Base-by-base conservation (phyloP, 2,888 invertebrate genomes). In the Tenthredo livida region DNA sequence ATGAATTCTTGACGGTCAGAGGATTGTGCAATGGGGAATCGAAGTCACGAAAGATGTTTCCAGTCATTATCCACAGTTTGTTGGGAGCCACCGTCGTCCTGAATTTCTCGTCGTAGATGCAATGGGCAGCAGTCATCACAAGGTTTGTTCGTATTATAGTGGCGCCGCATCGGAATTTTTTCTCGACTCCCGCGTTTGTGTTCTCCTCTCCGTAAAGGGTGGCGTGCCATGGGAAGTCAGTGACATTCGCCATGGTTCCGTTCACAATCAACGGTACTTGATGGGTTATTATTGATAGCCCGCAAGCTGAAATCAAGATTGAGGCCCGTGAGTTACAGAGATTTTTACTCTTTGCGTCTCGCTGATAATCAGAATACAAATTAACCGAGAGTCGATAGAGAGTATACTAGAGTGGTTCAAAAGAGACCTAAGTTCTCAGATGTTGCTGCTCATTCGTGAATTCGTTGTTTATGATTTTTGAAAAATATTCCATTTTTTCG, bases 71-170 rank as follows among this genome's bases (percentile, higher is more conserved):
- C 77, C 87, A 88, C 75, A 89, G 90, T 17, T 87, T 85, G 2
- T 85, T 87, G 0, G 92, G 86, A 37, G 90, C 85, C 4, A 89
- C 72, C 2, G 88, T 43, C 58, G 10, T 85, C n/a, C 86, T 88
- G 0, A 2, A 84, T 0, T 0, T 54, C 40, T 92, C 93, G 50
- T 93, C 88, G 87, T 89, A 93, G 58, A 94, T 91, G 87, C 94
- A 94, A 87, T 94, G 94, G 3, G 94, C 94, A n/a, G 94, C 94
- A 73, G 92, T 93, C n/a, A 93, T 84, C 29, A 94, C 86, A 2
- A 93, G 87, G 86, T 91, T 89, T 0, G 90, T 89, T 5, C 90
- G 89, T 84, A 94, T 91, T 17, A 94, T 92, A 3, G 93, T 92
- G n/a, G 93, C 93, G 21, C 93, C 93, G 84, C 94, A 94, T 33